Conservation (phyloP, 2,797 vertebrate species). For the Oreochromis grahami region DNA sequence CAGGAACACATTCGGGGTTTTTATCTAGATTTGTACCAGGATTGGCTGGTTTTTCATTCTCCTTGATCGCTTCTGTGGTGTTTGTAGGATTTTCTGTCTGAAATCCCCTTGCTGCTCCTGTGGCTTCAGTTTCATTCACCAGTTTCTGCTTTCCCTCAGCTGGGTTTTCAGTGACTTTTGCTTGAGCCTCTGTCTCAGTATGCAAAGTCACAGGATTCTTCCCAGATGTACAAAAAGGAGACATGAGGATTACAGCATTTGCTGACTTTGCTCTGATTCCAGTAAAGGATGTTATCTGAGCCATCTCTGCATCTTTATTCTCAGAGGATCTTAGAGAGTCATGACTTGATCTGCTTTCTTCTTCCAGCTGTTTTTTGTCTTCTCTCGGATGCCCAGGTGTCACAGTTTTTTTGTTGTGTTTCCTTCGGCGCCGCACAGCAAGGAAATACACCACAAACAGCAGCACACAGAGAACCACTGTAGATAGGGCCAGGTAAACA, state of each 20-base stretch:
- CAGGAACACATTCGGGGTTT: background rate
- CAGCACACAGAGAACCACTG: slow-evolving; percentile 62
- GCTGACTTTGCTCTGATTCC: slow-evolving; percentile 71
- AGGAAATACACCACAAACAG: slow-evolving; percentile 47
- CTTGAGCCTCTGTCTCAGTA: background rate
- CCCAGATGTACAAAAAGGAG: background rate
- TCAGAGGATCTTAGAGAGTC: background rate
- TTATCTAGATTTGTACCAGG: background rate
- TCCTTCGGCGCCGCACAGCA: slow-evolving; percentile 49
- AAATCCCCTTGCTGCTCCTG: background rate
- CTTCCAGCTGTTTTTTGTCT: background rate
- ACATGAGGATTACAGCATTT: slow-evolving; percentile 55
- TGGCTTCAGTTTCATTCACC: background rate
- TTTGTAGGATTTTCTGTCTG: background rate
- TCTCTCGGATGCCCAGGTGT: slow-evolving; percentile 5
- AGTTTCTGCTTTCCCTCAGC: background rate
- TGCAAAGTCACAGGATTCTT: background rate
- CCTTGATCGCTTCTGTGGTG: background rate
- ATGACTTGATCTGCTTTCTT: rapidly evolving
- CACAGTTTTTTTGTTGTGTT: slow-evolving; percentile 52
- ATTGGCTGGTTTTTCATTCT: background rate
- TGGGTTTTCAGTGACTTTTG: background rate
- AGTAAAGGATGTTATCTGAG: background rate
- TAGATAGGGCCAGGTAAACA: background rate
- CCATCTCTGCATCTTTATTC: background rate